A percentile compares a stretch with the other conserved stretches of the same genome.
phyloP scores from a whole-genome alignment of 2,113 vertebrate genomes.

The Calidris pygmaea region DNA sequence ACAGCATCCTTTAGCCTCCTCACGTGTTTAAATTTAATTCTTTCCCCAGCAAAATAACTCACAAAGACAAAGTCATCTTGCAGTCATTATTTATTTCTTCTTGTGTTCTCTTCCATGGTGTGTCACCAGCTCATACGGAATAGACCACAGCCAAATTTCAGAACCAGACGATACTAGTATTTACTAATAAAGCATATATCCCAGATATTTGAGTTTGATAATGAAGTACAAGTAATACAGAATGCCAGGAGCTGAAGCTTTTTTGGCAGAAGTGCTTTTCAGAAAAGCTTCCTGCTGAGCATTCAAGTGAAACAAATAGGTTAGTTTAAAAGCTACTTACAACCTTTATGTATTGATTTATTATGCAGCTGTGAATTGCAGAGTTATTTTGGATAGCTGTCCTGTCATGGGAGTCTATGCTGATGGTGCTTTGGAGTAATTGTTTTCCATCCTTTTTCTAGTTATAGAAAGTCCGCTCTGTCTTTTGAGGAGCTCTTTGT shows the following conservation, averaged over 20 bases:
- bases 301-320: neutral
- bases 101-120: neutral
- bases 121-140: neutral
- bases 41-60: neutral
- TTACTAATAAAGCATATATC: slow-evolving; percentile 1
- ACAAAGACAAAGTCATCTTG: neutral
- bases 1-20: neutral
- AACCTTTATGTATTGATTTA: slow-evolving; percentile 31
- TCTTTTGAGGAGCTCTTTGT: neutral
- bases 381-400: neutral
- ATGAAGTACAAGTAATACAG: neutral
- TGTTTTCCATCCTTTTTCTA: neutral
- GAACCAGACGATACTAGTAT: neutral
- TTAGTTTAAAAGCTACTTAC: slow-evolving; percentile 34
- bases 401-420: neutral
- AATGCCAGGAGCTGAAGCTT: neutral
- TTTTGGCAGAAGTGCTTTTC: neutral
- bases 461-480: neutral
- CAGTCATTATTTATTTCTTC: neutral
- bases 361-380: neutral
- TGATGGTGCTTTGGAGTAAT: neutral
- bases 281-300: neutral
- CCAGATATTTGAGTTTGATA: neutral
- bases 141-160: neutral
- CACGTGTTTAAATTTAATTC: neutral